Evolutionary conservation across 2,888 invertebrate genomes (phyloP).

Genomic region (Eretmocerus hayati): DNA sequence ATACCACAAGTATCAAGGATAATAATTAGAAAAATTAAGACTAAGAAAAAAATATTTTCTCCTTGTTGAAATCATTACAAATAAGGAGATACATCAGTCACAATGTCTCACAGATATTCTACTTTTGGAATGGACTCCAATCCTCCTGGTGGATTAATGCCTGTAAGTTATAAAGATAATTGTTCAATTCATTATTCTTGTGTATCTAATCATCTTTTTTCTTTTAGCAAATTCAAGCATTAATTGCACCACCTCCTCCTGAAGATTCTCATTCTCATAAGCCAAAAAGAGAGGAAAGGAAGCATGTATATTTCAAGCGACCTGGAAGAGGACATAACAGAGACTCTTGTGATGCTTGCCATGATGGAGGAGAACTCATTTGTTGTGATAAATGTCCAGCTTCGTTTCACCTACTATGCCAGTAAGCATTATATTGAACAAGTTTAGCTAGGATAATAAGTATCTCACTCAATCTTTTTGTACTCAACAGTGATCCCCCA

Average conservation of each 20-base stretch:
- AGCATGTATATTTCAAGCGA: slow-evolving; percentile 77
- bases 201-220: slow-evolving; percentile 6
- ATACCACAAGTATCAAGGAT: slow-evolving; percentile 5
- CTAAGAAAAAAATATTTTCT: background rate
- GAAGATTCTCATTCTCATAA: slow-evolving; percentile 60
- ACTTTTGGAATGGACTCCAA: slow-evolving; percentile 20
- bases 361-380: slow-evolving; percentile 89
- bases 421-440: slow-evolving; percentile 55
- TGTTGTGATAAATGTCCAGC: slow-evolving; percentile 95
- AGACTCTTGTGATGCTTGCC: slow-evolving; percentile 89
- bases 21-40: slow-evolving; percentile 5
- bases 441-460: background rate
- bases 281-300: slow-evolving; percentile 51
- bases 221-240: slow-evolving; percentile 75
- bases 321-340: slow-evolving; percentile 87
- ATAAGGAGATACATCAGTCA: background rate
- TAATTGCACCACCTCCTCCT: slow-evolving; percentile 81
- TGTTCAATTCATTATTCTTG: background rate
- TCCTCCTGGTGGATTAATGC: slow-evolving; percentile 22
- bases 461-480: background rate
- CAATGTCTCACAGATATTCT: slow-evolving; percentile 20
- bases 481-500: slow-evolving; percentile 74
- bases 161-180: slow-evolving; percentile 13
- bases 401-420: slow-evolving; percentile 92
- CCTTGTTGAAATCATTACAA: slow-evolving; percentile 1